Conservation (phyloP, 2,113 vertebrate genomes). For the Dicaeum eximium region DNA sequence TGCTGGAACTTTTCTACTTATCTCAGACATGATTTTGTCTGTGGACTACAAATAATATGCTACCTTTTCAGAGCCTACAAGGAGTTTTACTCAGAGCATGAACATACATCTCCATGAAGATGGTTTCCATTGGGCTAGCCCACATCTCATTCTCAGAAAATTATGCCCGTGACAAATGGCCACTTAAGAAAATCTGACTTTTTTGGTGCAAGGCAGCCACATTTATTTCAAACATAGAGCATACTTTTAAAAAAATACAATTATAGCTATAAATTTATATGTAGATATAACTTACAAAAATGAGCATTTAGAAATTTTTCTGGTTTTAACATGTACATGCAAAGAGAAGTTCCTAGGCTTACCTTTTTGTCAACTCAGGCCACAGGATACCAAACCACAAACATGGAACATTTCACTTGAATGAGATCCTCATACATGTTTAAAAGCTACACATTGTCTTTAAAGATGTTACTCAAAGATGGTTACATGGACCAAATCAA, state of each 20-base stretch:
- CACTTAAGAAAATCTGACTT: background rate
- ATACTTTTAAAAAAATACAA: background rate
- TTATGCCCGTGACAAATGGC: background rate
- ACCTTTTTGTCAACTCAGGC: background rate
- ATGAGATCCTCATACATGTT: background rate
- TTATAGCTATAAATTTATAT: background rate
- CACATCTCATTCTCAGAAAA: background rate
- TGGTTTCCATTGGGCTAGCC: background rate
- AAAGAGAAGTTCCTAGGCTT: background rate
- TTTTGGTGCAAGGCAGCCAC: background rate
- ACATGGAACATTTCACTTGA: rapidly evolving
- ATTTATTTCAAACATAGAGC: background rate
- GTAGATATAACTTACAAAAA: background rate
- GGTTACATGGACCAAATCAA: background rate
- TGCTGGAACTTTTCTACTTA: background rate
- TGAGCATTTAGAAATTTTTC: background rate
- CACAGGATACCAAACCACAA: background rate
- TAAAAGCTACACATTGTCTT: background rate
- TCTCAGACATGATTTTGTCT: background rate
- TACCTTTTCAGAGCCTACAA: background rate
- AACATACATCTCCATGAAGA: background rate
- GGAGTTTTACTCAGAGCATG: background rate
- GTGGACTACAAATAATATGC: background rate
- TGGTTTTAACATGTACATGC: background rate
- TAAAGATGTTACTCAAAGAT: background rate